Evolutionary conservation across 1,140 invertebrate species (phyloP), one percentile per base, ranked within the genome.

Genomic region (Lordiphosa mommai): DNA sequence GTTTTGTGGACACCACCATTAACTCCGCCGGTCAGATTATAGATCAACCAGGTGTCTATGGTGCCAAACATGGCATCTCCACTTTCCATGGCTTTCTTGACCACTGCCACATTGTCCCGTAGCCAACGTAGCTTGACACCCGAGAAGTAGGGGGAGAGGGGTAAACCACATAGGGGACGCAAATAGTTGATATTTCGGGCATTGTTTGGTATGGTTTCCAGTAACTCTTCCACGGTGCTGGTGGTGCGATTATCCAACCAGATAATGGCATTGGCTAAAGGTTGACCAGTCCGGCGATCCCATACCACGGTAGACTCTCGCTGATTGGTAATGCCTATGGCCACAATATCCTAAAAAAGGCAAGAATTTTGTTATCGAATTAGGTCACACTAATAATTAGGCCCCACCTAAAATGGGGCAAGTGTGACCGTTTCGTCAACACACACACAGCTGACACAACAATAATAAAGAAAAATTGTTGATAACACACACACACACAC

Each of bases 61-160:
- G 96, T 99, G 4, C 98, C 98, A 91, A 99, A 98, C 61, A 94
- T 90, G 87, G 96, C 96, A 23, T 91, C 92, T 2, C 93, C 91
- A 43, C 94, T 92, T 32, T 93, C 91, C 66, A 97, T 92, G 0
- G 97, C 95, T 72, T 93, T 90, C 67, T 92, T 92, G 0, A 99
- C 95, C 32, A 91, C 91, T 6, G 93, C 91, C 27, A 97, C 92
- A 90, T 99, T 97, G 77, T 99, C 95, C 12, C 97, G 92, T 3
- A 99, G 90, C 98, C 98, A 99, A 61, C 94, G 92, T 13, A 99
- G 90, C 91, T 96, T 96, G 0, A 96, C 91, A 3, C 97, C 97
- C 89, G 96, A 98, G 89, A 99, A 99, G 90, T 99, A 99, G 0
- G 97, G 96, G 13, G 96, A 96, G 37, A 99, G 91, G 2, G 98